Percentiles rank a stretch among this genome's conserved stretches.
Evolutionary conservation across 2,888 invertebrate genomes (phyloP).

Genomic region (Chymomyza amoena): DNA sequence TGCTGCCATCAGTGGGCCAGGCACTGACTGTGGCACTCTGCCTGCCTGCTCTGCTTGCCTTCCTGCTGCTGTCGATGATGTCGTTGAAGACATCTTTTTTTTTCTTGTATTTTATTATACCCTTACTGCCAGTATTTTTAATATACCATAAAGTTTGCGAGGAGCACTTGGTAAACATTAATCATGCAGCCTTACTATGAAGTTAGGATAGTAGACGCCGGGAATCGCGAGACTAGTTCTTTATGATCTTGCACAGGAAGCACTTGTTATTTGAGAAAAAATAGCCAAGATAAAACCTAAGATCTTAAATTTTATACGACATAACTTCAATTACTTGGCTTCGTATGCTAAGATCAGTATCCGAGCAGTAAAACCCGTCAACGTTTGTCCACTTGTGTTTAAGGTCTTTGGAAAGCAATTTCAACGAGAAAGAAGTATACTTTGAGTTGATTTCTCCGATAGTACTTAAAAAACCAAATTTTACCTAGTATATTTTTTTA

Average conservation of each 20-base stretch:
- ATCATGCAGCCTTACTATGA: background rate
- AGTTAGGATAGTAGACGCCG: background rate
- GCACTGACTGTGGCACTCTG: conserved; percentile 12
- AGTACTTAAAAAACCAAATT: no score
- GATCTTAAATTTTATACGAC: background rate
- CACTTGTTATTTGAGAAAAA: background rate
- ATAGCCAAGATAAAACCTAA: background rate
- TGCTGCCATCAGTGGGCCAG: conserved; percentile 67
- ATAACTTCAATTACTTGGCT: no score
- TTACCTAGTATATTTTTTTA: no score
- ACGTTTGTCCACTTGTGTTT: no score
- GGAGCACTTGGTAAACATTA: background rate
- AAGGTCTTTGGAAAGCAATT: no score
- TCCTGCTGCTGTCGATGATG: conserved; percentile 46
- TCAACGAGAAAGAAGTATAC: no score
- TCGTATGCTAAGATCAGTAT: background rate
- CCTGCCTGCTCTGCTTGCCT: background rate
- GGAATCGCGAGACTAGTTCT: background rate
- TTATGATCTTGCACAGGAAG: background rate
- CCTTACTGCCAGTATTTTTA: background rate
- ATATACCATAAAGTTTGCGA: background rate
- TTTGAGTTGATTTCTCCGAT: no score
- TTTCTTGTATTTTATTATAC: no score
- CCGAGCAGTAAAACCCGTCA: no score
- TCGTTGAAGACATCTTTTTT: conserved; percentile 47